Percentiles rank a stretch among this genome's conserved stretches.
These are phyloP conservation scores for Cyaniris semiargus DNA, from an alignment of 2,888 invertebrate species.

Conservation along the genomic window DNA sequence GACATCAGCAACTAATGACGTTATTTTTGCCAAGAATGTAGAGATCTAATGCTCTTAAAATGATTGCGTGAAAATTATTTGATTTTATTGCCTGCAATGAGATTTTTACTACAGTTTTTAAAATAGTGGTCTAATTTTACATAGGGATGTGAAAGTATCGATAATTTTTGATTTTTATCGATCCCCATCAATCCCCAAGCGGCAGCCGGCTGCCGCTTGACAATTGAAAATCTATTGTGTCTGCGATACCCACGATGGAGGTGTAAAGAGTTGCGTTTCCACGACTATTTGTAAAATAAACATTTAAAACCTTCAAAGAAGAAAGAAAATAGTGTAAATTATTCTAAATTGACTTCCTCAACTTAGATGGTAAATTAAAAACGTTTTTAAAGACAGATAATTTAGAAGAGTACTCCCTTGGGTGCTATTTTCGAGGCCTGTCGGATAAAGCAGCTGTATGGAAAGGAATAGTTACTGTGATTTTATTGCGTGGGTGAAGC, in stretches of 20 bases:
- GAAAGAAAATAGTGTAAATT: background rate
- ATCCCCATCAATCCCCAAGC: too few species aligned
- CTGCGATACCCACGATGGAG: too few species aligned
- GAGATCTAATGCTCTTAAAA: background rate
- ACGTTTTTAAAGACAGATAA: slow-evolving; percentile 3
- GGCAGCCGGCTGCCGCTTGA: too few species aligned
- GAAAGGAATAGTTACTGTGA: background rate
- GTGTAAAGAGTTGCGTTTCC: background rate
- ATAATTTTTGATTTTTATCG: background rate
- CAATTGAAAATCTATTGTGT: too few species aligned
- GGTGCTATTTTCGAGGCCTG: background rate
- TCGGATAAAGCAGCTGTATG: background rate
- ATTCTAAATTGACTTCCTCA: background rate
- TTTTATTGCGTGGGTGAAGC: slow-evolving; percentile 17
- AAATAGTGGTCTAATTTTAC: background rate
- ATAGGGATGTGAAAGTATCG: background rate
- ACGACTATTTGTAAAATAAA: background rate
- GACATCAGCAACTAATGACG: slow-evolving; percentile 1
- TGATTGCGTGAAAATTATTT: slow-evolving; percentile 3
- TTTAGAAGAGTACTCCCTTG: slow-evolving; percentile 1
- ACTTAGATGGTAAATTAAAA: slow-evolving; percentile 17
- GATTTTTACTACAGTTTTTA: background rate
- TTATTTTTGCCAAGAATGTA: background rate
- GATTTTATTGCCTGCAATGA: background rate
- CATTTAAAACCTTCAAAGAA: background rate